These are phyloP conservation scores for Chorisops tibialis DNA, from an alignment of 2,888 invertebrate genomes.

Conservation along the genomic window DNA sequence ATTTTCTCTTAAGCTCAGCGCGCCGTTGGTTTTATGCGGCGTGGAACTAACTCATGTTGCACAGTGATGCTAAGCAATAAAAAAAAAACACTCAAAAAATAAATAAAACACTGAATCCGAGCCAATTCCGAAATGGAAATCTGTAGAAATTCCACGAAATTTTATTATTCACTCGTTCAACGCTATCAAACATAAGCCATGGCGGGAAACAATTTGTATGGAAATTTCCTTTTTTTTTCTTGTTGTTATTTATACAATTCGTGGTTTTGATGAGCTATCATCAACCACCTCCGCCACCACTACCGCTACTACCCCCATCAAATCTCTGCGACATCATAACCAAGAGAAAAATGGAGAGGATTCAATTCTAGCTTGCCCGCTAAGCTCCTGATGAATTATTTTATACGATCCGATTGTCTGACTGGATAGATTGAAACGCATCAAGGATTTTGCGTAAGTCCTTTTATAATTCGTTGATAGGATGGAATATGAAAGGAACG, in stretches of 20 bases:
- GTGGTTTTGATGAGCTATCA: conserved; percentile 17
- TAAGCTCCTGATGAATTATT: conserved; percentile 23
- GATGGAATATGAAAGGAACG: not conserved
- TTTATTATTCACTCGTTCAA: conserved; percentile 21
- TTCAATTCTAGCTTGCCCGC: conserved; percentile 22
- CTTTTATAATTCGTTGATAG: conserved; percentile 20
- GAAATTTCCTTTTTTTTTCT: conserved; percentile 24
- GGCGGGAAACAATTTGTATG: conserved; percentile 29
- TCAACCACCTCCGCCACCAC: not conserved
- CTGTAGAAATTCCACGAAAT: conserved; percentile 16
- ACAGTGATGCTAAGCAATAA: not conserved
- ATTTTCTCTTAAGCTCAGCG: conserved; percentile 1
- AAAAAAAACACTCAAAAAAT: not conserved
- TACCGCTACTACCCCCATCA: not conserved
- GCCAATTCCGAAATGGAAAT: conserved; percentile 24
- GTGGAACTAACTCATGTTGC: not conserved
- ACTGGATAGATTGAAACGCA: conserved; percentile 18
- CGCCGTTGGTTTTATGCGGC: conserved; percentile 7
- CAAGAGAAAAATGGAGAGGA: conserved; percentile 7
- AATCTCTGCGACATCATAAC: not conserved
- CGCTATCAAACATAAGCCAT: conserved; percentile 26
- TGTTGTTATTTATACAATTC: conserved; percentile 9
- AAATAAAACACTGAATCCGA: not conserved
- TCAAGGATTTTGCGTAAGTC: conserved; percentile 26
- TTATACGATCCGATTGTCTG: conserved; percentile 25